A percentile compares a stretch with the other conserved stretches of the same genome.
Evolutionary conservation across 1,140 invertebrate genomes (phyloP).

Genomic region (Uloborus diversus): DNA sequence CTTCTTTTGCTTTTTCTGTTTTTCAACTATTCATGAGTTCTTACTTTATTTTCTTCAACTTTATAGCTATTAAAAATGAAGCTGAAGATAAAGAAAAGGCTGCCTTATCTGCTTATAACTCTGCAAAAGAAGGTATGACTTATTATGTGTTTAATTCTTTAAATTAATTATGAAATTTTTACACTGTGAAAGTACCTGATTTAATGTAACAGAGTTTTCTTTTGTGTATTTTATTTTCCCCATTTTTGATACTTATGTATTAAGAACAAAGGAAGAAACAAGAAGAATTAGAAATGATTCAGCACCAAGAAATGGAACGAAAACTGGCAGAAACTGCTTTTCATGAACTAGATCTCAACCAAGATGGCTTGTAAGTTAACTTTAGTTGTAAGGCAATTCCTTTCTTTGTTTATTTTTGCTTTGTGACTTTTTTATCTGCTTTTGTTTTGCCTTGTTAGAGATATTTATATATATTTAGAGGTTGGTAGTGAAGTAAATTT

Average conservation of each 20-base stretch:
- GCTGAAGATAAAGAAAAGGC: slow-evolving; percentile 76
- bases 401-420: too few relatives aligned
- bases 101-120: slow-evolving; percentile 36
- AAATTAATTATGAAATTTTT: background rate
- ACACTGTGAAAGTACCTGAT: background rate
- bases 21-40: too few relatives aligned
- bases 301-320: slow-evolving; percentile 65
- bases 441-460: background rate
- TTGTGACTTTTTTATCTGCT: background rate
- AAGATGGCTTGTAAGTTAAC: slow-evolving; percentile 71
- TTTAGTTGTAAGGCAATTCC: background rate
- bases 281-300: slow-evolving; percentile 64
- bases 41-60: slow-evolving; percentile 1
- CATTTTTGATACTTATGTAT: background rate
- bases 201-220: too few relatives aligned
- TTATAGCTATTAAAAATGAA: slow-evolving; percentile 71
- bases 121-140: slow-evolving; percentile 57
- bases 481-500: too few relatives aligned
- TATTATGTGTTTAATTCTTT: background rate
- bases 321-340: slow-evolving; percentile 77
- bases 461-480: too few relatives aligned
- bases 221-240: background rate
- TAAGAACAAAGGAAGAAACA: slow-evolving; percentile 64
- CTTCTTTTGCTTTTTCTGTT: background rate
- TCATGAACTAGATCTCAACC: slow-evolving; percentile 77